phyloP scores from a whole-genome alignment of 2,113 vertebrate genomes.

The Apodemus speciosus region DNA sequence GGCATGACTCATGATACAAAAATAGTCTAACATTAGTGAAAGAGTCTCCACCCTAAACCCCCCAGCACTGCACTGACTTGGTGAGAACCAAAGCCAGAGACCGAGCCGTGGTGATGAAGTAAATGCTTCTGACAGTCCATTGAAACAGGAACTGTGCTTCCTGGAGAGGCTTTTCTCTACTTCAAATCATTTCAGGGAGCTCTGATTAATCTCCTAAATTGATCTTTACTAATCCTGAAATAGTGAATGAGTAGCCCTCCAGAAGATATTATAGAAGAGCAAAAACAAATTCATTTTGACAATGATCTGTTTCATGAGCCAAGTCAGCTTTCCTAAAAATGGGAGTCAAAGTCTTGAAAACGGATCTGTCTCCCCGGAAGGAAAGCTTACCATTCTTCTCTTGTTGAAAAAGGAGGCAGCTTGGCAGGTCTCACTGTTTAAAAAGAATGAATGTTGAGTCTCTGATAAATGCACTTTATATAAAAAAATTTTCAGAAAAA shows the following conservation, averaged over 20 bases:
- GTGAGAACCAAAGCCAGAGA: not conserved
- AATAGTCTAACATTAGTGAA: not conserved
- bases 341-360: conserved; percentile 57
- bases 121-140: not conserved
- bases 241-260: conserved; percentile 33
- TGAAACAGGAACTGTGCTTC: not conserved
- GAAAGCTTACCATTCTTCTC: not conserved
- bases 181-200: conserved; percentile 40
- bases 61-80: not conserved
- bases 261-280: conserved; percentile 10
- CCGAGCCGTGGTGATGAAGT: not conserved
- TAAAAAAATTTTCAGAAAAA: not conserved
- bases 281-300: conserved; percentile 58
- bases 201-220: conserved; percentile 42
- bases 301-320: conserved; percentile 42
- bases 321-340: conserved; percentile 18
- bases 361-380: not conserved
- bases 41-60: conserved; percentile 4
- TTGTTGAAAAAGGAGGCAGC: not conserved
- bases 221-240: conserved; percentile 37
- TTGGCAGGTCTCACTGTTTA: not conserved
- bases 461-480: not conserved
- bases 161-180: not conserved
- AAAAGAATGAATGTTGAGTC: conserved; percentile 19
- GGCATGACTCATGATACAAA: not conserved